These are phyloP conservation scores for Danio jaintianensis DNA, from an alignment of 2,797 vertebrate species.

Conservation along the genomic window DNA sequence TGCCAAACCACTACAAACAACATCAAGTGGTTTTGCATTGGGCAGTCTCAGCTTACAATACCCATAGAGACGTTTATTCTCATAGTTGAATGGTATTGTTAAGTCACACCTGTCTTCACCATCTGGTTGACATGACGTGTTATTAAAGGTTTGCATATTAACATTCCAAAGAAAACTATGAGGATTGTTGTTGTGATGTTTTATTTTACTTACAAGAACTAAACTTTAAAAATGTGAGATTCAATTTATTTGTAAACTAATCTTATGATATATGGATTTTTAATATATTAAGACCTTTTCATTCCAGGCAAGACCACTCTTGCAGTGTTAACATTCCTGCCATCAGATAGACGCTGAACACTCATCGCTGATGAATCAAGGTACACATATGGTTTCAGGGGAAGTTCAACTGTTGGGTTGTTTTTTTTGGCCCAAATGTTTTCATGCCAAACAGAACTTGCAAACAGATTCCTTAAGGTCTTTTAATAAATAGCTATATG, in stretches of 20 bases:
- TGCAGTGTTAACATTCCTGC: constrained; percentile 18
- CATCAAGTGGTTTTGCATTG: background rate
- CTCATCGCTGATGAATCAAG: constrained; percentile 13
- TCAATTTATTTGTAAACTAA: background rate
- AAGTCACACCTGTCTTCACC: background rate
- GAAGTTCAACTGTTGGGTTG: background rate
- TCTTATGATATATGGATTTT: background rate
- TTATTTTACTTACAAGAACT: background rate
- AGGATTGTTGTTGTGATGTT: background rate
- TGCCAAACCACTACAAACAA: background rate
- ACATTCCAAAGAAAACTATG: background rate
- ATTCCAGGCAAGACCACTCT: constrained; percentile 4
- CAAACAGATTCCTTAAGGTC: background rate
- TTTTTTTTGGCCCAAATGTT: background rate
- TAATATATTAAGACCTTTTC: background rate
- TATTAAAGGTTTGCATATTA: background rate
- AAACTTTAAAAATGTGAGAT: background rate
- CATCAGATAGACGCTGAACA: background rate
- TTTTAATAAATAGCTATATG: background rate
- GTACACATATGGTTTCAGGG: constrained; percentile 1
- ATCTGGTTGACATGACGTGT: background rate
- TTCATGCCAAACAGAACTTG: background rate
- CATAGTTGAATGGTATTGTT: background rate
- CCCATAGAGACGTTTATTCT: background rate
- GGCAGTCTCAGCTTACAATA: background rate